A percentile compares a stretch with the other conserved stretches of the same genome.
These are phyloP conservation scores for Magallana ariakensis DNA, from an alignment of 1,140 invertebrate species.

Conservation along the genomic window DNA sequence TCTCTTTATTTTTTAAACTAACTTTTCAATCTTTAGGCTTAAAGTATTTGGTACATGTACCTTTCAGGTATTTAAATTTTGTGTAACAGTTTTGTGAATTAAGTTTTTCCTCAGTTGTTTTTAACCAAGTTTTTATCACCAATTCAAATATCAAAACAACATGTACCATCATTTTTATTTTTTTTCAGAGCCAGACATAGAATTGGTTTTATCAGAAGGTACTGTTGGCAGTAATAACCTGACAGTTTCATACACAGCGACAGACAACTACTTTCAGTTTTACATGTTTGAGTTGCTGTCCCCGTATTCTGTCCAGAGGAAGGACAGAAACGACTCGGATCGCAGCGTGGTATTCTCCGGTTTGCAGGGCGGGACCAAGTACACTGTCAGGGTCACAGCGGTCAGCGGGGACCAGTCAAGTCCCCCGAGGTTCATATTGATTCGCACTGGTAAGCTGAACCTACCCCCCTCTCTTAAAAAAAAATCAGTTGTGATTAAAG, in stretches of 20 bases:
- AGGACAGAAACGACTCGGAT: constrained; percentile 55
- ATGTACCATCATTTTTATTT: not conserved
- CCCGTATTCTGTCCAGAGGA: constrained; percentile 39
- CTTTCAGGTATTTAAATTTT: no score
- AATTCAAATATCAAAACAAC: no score
- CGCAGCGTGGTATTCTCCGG: constrained; percentile 61
- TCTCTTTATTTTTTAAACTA: no score
- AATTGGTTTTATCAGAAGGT: constrained; percentile 38
- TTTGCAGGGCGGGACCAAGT: constrained; percentile 65
- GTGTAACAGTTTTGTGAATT: no score
- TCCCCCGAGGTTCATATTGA: constrained; percentile 51
- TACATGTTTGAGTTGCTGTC: constrained; percentile 64
- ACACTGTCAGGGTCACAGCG: constrained; percentile 65
- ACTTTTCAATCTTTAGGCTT: no score
- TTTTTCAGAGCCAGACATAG: constrained; percentile 67
- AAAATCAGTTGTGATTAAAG: no score
- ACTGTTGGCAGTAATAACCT: constrained; percentile 60
- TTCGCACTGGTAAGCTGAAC: constrained; percentile 64
- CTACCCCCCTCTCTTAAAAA: no score
- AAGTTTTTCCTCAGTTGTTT: no score
- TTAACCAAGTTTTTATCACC: no score
- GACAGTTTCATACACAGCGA: constrained; percentile 59
- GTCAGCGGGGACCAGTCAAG: constrained; percentile 65
- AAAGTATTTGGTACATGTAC: no score
- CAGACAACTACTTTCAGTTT: constrained; percentile 65